Evolutionary conservation across 2,113 vertebrate genomes (phyloP).

Genomic region (Ammospiza caudacuta): DNA sequence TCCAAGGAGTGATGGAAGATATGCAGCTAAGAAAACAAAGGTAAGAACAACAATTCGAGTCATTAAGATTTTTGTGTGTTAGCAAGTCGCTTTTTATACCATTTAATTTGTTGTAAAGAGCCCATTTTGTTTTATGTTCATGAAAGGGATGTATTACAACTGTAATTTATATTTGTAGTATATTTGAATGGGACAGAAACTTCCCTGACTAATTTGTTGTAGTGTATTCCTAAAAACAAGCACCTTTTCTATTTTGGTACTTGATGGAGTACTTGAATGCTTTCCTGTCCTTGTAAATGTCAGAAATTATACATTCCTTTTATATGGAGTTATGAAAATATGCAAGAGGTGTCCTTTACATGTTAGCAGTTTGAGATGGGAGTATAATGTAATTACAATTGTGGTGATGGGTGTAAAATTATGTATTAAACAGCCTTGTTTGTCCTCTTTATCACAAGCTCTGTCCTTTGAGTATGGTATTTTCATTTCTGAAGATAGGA

Average conservation of each 20-base stretch:
- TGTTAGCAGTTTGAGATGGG: neutral
- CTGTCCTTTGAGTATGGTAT: neutral
- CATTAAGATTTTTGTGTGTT: neutral
- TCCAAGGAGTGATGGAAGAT: constrained; percentile 96
- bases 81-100: neutral
- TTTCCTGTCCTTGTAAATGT: neutral
- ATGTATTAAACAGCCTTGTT: neutral
- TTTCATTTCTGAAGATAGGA: neutral
- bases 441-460: neutral
- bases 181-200: neutral
- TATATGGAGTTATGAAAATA: neutral
- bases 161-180: neutral
- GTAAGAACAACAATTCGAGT: constrained; percentile 49
- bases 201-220: neutral
- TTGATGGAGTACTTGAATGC: neutral
- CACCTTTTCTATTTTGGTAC: neutral
- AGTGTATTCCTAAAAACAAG: neutral
- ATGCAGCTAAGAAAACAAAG: constrained; percentile 99
- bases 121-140: neutral
- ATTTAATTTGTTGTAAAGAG: neutral
- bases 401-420: neutral
- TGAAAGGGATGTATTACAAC: neutral
- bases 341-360: neutral
- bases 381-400: neutral
- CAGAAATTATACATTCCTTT: neutral